These are phyloP conservation scores for Leptosomus discolor DNA, from an alignment of 2,113 vertebrate genomes.

Conservation along the genomic window DNA sequence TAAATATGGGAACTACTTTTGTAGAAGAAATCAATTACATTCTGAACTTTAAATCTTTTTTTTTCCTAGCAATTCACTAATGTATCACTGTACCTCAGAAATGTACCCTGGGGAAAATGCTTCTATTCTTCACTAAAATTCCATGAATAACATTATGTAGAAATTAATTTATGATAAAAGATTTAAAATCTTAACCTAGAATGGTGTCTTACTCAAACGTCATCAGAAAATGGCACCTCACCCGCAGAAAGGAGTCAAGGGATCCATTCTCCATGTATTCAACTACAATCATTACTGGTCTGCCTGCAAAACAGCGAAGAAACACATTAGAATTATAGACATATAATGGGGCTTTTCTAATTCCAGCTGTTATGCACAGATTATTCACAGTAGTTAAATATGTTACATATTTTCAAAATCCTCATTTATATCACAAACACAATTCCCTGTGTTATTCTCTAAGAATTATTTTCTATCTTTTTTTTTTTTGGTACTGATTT, in stretches of 20 bases:
- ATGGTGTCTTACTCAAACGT: slow-evolving; percentile 69
- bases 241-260: slow-evolving; percentile 92
- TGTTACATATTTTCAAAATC: slow-evolving; percentile 25
- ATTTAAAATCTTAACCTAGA: slow-evolving; percentile 70
- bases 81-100: slow-evolving; percentile 55
- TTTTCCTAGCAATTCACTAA: slow-evolving; percentile 21
- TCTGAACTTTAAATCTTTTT: slow-evolving; percentile 42
- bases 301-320: slow-evolving; percentile 83
- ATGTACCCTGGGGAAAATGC: slow-evolving; percentile 34
- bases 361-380: slow-evolving; percentile 41
- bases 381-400: slow-evolving; percentile 52
- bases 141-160: slow-evolving; percentile 69
- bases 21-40: slow-evolving; percentile 67
- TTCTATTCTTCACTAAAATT: slow-evolving; percentile 66
- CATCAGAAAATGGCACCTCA: slow-evolving; percentile 78
- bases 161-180: slow-evolving; percentile 75
- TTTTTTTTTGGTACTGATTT: neutral
- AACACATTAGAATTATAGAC: slow-evolving; percentile 42
- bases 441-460: neutral
- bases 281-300: slow-evolving; percentile 96
- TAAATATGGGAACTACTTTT: slow-evolving; percentile 48
- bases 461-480: neutral
- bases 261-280: slow-evolving; percentile 98
- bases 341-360: slow-evolving; percentile 6
- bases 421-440: neutral